phyloP scores from a whole-genome alignment of 2,113 vertebrate species.

The Mustela lutreola region DNA sequence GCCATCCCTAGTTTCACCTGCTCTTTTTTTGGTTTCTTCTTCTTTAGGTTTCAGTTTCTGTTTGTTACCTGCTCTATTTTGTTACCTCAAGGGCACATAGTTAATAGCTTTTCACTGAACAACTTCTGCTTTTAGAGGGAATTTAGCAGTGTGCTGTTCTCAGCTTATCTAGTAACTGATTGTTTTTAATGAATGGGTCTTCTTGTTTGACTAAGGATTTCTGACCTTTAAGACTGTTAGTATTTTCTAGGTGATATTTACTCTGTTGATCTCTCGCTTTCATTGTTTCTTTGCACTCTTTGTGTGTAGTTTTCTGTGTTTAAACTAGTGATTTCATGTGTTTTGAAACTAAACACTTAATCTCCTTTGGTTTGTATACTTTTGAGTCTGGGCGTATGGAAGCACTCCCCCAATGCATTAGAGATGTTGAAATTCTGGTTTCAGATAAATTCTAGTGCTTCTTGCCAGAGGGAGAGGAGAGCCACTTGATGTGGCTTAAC shows the following conservation, averaged over 20 bases:
- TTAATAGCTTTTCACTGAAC: conserved; percentile 18
- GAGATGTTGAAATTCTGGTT: conserved; percentile 55
- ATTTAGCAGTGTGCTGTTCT: not conserved
- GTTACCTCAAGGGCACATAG: not conserved
- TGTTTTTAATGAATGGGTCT: conserved; percentile 71
- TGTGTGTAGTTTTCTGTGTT: conserved; percentile 74
- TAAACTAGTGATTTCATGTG: conserved; percentile 72
- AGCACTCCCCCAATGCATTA: not conserved
- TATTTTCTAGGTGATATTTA: conserved; percentile 80
- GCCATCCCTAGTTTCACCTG: not conserved
- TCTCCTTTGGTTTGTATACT: conserved; percentile 66
- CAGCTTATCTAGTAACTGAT: conserved; percentile 68
- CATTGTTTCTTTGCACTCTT: conserved; percentile 77
- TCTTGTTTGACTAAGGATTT: conserved; percentile 79
- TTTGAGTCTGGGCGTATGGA: not conserved
- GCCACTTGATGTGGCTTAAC: not conserved
- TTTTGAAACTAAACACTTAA: conserved; percentile 80
- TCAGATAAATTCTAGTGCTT: conserved; percentile 24
- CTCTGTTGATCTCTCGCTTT: conserved; percentile 76
- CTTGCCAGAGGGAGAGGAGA: not conserved
- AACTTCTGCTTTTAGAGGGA: conserved; percentile 52
- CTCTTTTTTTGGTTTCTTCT: not conserved
- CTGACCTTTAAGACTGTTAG: conserved; percentile 82
- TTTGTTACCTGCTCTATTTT: not conserved
- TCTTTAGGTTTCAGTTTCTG: not conserved